Evolutionary conservation across 2,113 vertebrate genomes (phyloP), one percentile per base, ranked within the genome.

Genomic region (Labeo catla): DNA sequence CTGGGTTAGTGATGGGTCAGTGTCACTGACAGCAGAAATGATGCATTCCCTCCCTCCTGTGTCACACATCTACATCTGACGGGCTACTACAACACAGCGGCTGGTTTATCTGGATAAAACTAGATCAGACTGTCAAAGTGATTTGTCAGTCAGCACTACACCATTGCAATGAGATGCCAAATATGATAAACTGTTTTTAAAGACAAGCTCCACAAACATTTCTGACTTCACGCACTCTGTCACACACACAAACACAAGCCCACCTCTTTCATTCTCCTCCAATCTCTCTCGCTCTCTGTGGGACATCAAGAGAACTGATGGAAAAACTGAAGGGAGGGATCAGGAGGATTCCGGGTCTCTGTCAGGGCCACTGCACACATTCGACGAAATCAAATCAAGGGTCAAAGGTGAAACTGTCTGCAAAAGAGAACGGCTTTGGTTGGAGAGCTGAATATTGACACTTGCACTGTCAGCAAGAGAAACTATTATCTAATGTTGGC

Each of bases 371-470:
- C 84, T 84, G 89, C 91, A 88, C 90, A 91, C 85, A 89, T 92
- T 91, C 88, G 86, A 90, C 84, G 89, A 92, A 93, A 93, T 94
- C 92, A 91, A 93, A 93, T 94, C 91, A 91, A 87, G 6, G 76
- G 92, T 93, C 93, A 94, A 92, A 93, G 92, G 90, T 92, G 90
- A 91, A 80, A 79, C 83, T 76, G 52, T 79, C n/a, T 21, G 76
- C 34, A 61, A 5, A 59, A 61, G 63, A 84, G 49, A 70, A 19
- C 0, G 6, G 6, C 11, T 88, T 87, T 74, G 76, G 83, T 86
- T 87, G 89, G 84, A 76, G 87, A 89, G 76, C 59, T 76, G 50
- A 84, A 85, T 88, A 63, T 86, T 82, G 86, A 76, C 76, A 87
- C 83, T 19, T 49, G 61, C 45, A 89, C 81, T 66, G 65, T 86